Evolutionary conservation across 2,888 invertebrate species (phyloP), one percentile per base, ranked within the genome.

Genomic region (Meiosimyza decipiens): DNA sequence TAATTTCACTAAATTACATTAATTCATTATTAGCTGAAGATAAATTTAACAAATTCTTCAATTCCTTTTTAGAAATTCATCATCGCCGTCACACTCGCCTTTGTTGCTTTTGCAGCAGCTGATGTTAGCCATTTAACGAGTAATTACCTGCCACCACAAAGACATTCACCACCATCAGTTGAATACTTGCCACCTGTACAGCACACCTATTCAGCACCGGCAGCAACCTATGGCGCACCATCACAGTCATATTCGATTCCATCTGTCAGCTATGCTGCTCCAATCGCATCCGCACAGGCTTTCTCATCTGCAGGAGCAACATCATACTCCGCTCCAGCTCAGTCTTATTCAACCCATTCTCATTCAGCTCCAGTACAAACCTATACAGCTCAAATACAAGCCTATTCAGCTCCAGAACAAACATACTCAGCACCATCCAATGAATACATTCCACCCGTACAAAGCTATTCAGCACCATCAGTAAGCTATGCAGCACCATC

Each of bases 101-200:
- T 83, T 60, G 77, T 82, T 77, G 84, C 84, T 76, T 75, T 81
- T 78, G 84, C 81, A 71, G 78, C 82, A 49, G 86, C 85, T 79
- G 85, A 85, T 82, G 85, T 85, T 33, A 86, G 85, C 79, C 85
- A 85, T 69, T 79, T 85, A 79, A 28, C 79, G 55, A 82, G 76
- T 71, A 75, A 75, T 51, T 85, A 85, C 65, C 77, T 84, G 80
- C 84, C 84, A 47, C 83, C 84, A 13, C 72, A 78, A 79, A 74
- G 62, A 71, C 15, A 54, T 28, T 50, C 71, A 47, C 22, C 75
- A 49, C 78, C 78, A 67, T 76, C 59, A 76, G 78, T 76, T 64
- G 80, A 81, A 66, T 80, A 81, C 65, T 68, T 80, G 78, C 77
- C 77, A 22, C 71, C 76, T 33, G 70, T 71, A 6, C 75, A 74